A percentile compares a stretch with the other conserved stretches of the same genome.
Conservation (phyloP, 2,113 vertebrate species). For the Butorides virescens region DNA sequence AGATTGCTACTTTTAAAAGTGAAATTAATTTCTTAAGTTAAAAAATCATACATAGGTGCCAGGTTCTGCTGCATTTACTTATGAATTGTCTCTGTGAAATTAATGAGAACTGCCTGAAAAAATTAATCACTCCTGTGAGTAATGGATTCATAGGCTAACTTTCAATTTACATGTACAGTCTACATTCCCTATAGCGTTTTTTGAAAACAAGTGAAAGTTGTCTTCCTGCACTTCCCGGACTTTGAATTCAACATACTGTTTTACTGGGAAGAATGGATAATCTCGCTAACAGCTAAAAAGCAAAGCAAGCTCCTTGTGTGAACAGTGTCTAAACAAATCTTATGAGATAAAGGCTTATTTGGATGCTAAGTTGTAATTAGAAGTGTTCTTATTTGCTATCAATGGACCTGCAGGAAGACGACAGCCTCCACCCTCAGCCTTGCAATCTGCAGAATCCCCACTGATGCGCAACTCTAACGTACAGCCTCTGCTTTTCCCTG, state of each 20-base stretch:
- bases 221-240: background rate
- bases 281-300: background rate
- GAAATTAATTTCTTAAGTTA: background rate
- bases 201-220: background rate
- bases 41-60: background rate
- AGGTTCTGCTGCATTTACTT: background rate
- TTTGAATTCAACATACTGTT: background rate
- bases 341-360: background rate
- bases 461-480: background rate
- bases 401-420: background rate
- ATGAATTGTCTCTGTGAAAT: background rate
- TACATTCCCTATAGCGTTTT: background rate
- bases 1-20: background rate
- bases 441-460: background rate
- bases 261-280: background rate
- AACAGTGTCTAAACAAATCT: background rate
- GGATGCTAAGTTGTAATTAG: background rate
- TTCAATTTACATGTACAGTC: background rate
- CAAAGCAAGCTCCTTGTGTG: background rate
- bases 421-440: background rate
- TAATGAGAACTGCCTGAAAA: background rate
- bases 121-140: background rate
- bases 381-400: background rate
- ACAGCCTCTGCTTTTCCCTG: background rate
- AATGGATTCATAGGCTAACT: background rate